A percentile compares a stretch with the other conserved stretches of the same genome.
Evolutionary conservation across 2,797 vertebrate species (phyloP).

Genomic region (Protonibea diacanthus): DNA sequence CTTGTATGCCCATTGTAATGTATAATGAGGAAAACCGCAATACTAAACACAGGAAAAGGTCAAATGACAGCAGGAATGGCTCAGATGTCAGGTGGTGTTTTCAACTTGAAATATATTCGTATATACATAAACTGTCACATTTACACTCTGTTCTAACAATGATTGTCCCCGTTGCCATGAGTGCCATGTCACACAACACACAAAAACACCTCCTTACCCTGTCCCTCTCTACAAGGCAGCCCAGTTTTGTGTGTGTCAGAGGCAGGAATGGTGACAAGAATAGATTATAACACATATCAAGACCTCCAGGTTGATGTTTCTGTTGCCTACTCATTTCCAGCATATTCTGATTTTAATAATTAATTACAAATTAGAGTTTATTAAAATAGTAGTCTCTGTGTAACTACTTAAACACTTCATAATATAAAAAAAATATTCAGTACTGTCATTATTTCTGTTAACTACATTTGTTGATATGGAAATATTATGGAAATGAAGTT

Average conservation of each 20-base stretch:
- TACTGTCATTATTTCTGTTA: background rate
- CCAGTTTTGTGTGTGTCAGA: constrained; percentile 23
- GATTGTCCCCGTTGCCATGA: constrained; percentile 41
- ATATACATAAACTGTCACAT: constrained; percentile 69
- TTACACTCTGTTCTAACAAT: constrained; percentile 37
- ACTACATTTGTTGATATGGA: background rate
- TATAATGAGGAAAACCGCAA: constrained; percentile 37
- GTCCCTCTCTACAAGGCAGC: constrained; percentile 24
- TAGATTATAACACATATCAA: background rate
- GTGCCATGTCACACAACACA: constrained; percentile 53
- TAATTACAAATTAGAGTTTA: constrained; percentile 2
- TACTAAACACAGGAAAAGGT: constrained; percentile 62
- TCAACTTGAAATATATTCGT: constrained; percentile 66
- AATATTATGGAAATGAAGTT: background rate
- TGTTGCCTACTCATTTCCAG: constrained; percentile 42
- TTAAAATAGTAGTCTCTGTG: background rate
- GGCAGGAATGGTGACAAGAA: constrained; percentile 30
- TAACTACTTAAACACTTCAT: background rate
- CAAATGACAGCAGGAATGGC: constrained; percentile 67
- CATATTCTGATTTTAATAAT: constrained; percentile 5
- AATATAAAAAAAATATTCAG: background rate
- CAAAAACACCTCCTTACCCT: constrained; percentile 34
- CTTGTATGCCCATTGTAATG: constrained; percentile 7
- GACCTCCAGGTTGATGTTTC: background rate
- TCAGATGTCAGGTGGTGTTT: constrained; percentile 43